Conservation (phyloP, 2,113 vertebrate species). For the Gopherus flavomarginatus region DNA sequence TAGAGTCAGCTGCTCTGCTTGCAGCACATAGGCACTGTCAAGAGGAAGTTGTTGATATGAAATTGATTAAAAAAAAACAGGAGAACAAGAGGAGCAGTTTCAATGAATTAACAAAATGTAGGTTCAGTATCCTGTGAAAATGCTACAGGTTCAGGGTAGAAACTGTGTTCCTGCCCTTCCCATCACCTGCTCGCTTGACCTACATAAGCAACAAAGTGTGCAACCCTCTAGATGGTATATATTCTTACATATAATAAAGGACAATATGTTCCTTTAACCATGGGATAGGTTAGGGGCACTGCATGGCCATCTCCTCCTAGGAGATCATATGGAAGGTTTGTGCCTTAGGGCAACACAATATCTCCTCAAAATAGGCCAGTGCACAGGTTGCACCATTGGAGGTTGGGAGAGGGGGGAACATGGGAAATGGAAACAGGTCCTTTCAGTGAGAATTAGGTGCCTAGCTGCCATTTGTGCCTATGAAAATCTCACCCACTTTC, state of each 20-base stretch:
- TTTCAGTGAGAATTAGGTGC: not conserved
- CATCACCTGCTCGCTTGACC: not conserved
- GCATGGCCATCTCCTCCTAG: fast-evolving
- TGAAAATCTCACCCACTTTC: slow-evolving; percentile 7
- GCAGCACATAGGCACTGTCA: not conserved
- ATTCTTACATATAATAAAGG: not conserved
- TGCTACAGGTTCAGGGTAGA: not conserved
- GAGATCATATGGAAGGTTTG: not conserved
- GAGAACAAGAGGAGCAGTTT: not conserved
- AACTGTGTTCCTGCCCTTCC: not conserved
- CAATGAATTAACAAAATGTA: not conserved
- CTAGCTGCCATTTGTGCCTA: not conserved
- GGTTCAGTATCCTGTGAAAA: not conserved
- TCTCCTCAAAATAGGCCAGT: not conserved
- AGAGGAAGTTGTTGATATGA: not conserved
- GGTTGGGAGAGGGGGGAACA: not conserved
- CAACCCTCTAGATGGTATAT: not conserved
- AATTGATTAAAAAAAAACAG: not conserved
- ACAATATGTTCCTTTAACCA: not conserved
- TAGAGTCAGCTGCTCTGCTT: not conserved
- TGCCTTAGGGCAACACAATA: not conserved
- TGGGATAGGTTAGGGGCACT: not conserved
- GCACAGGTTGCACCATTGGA: not conserved
- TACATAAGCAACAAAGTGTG: not conserved
- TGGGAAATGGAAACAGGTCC: not conserved